phyloP scores from a whole-genome alignment of 1,140 invertebrate species.

The Panagrolaimus sp. region DNA sequence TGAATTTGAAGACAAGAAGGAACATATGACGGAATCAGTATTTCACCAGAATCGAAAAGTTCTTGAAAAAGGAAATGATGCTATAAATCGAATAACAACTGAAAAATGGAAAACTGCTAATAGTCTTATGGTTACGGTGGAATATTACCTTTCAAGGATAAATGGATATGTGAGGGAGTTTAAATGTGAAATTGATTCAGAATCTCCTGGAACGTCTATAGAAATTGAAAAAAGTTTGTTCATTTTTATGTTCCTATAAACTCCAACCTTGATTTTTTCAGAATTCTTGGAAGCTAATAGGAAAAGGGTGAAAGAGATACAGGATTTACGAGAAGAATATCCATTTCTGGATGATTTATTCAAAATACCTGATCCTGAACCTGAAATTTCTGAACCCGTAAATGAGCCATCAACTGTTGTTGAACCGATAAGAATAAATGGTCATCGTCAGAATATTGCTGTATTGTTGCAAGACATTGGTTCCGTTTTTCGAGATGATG shows the following conservation, averaged over 20 bases:
- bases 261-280: background rate
- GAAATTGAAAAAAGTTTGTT: constrained; percentile 11
- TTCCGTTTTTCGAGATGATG: background rate
- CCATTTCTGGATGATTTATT: background rate
- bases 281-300: background rate
- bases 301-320: background rate
- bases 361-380: background rate
- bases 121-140: constrained; percentile 1
- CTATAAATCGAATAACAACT: background rate
- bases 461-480: background rate
- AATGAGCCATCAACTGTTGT: constrained; percentile 6
- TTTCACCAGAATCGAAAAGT: background rate
- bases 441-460: constrained; percentile 7
- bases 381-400: background rate
- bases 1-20: background rate
- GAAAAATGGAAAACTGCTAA: background rate
- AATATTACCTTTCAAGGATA: background rate
- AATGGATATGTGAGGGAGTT: constrained; percentile 10
- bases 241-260: background rate
- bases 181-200: constrained; percentile 8
- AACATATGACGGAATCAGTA: background rate
- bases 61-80: background rate
- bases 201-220: constrained; percentile 3
- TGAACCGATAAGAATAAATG: constrained; percentile 3
- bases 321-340: background rate